Base-by-base conservation (phyloP, 2,888 invertebrate genomes). In the Nymphalis c-album region DNA sequence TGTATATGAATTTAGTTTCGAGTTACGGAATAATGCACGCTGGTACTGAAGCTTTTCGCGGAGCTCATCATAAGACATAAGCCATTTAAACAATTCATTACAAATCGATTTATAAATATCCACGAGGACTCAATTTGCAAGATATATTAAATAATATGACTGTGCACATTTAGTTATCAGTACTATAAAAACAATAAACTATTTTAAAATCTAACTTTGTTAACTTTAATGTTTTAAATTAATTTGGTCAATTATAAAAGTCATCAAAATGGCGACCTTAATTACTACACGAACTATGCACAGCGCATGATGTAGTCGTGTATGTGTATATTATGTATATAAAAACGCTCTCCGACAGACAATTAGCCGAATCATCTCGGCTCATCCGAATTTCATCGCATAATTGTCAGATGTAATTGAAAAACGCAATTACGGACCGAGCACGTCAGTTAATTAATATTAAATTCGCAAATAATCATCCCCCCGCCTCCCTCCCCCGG, bases 381-480 rank as follows among this genome's bases (percentile, higher is more conserved):
- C 85, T 85, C 86, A 85, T 88, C 86, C 85, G 80, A 85, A 85
- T 86, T 87, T 84, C 87, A 84, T 85, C 86, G 86, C 85, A 85
- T 90, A 90, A 91, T 90, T 90, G 91, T 90, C 91, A 90, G 85
- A 84, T 86, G 83, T 91, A 91, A 91, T 92, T 91, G 91, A 91
- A 91, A 91, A 92, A 91, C 90, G 88, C 87, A 91, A 91, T 91
- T 91, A 91, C 84, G 78, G 80, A 78, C 78, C 82, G 85, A 85
- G 85, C 85, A 86, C 85, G 88, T 85, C 85, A 83, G 88, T 90
- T 92, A 92, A 93, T 93, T 92, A 93, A 91, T 92, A 92, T 91
- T 91, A 92, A 92, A 93, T 93, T 92, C 88, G 90, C 90, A 89
- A 92, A 93, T 93, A 92, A 92, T 92, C 89, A 83, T 79, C 79